These are phyloP conservation scores for Pocillopora verrucosa DNA, from an alignment of 64 coral and sea anemone genomes.

Conservation along the genomic window DNA sequence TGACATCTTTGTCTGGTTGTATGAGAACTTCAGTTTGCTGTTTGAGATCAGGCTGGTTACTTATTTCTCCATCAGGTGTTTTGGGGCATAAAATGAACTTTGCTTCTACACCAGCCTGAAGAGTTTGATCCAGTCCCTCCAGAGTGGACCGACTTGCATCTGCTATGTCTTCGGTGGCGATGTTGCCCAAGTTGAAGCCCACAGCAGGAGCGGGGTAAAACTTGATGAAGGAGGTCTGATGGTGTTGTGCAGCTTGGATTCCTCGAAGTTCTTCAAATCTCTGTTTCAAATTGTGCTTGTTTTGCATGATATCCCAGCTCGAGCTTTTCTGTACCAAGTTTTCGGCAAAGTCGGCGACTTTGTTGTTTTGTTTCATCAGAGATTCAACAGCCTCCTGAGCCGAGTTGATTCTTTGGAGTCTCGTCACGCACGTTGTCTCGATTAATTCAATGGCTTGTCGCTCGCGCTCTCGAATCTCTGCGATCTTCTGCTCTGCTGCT, in stretches of 20 bases:
- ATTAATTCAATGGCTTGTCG: background rate
- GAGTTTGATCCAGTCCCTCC: background rate
- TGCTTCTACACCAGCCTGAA: background rate
- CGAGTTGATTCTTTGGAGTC: background rate
- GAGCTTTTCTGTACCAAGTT: background rate
- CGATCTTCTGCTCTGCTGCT: too few relatives aligned
- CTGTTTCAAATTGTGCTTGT: background rate
- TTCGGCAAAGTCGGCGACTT: background rate
- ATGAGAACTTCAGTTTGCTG: background rate
- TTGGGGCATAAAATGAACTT: background rate
- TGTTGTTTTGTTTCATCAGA: background rate
- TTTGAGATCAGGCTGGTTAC: background rate
- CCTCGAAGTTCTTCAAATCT: background rate
- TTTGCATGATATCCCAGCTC: background rate
- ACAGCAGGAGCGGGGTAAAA: background rate
- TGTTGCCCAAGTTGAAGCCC: background rate
- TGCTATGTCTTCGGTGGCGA: background rate
- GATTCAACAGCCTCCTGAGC: background rate
- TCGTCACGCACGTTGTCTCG: background rate
- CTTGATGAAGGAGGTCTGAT: background rate
- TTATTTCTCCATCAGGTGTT: background rate
- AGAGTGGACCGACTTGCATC: background rate
- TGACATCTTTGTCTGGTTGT: background rate
- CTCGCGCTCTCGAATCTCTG: background rate
- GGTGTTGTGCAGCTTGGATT: background rate